These are phyloP conservation scores for Malurus leucopterus DNA, from an alignment of 2,797 vertebrate genomes.

Conservation along the genomic window DNA sequence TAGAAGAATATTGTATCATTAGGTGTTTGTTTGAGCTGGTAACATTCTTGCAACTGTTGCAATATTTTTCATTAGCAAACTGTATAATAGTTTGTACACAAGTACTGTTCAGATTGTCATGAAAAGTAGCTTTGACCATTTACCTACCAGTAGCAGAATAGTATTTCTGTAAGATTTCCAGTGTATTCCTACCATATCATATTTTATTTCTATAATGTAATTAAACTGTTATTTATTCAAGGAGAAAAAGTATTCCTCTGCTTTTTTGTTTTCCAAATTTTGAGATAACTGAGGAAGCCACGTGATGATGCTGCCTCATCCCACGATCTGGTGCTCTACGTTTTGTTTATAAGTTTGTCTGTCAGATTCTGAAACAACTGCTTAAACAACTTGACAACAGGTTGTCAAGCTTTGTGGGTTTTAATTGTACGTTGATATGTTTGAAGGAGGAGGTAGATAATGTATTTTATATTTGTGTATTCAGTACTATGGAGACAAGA, in stretches of 20 bases:
- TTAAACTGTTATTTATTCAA: slow-evolving; percentile 81
- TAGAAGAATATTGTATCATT: slow-evolving; percentile 80
- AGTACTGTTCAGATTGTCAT: slow-evolving; percentile 78
- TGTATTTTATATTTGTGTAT: slow-evolving; percentile 43
- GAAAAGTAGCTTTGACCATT: slow-evolving; percentile 79
- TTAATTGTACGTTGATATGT: slow-evolving; percentile 35
- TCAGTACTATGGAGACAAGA: slow-evolving; percentile 10
- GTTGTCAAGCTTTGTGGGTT: slow-evolving; percentile 44
- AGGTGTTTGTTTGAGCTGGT: slow-evolving; percentile 80
- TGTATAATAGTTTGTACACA: slow-evolving; percentile 80
- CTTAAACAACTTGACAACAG: slow-evolving; percentile 56
- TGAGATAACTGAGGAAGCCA: slow-evolving; percentile 35
- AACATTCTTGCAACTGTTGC: slow-evolving; percentile 73
- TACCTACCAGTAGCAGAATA: slow-evolving; percentile 75
- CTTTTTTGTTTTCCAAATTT: slow-evolving; percentile 66
- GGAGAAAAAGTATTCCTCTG: slow-evolving; percentile 63
- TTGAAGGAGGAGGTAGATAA: slow-evolving; percentile 40
- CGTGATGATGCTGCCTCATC: slow-evolving; percentile 48
- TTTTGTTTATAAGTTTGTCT: slow-evolving; percentile 56
- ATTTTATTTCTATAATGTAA: slow-evolving; percentile 80
- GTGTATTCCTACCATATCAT: slow-evolving; percentile 75
- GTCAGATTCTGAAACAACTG: slow-evolving; percentile 48
- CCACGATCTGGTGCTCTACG: slow-evolving; percentile 44
- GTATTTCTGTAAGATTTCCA: slow-evolving; percentile 76
- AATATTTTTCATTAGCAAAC: slow-evolving; percentile 77